Conservation (phyloP, 2,113 vertebrate species). For the Colinus virginianus region DNA sequence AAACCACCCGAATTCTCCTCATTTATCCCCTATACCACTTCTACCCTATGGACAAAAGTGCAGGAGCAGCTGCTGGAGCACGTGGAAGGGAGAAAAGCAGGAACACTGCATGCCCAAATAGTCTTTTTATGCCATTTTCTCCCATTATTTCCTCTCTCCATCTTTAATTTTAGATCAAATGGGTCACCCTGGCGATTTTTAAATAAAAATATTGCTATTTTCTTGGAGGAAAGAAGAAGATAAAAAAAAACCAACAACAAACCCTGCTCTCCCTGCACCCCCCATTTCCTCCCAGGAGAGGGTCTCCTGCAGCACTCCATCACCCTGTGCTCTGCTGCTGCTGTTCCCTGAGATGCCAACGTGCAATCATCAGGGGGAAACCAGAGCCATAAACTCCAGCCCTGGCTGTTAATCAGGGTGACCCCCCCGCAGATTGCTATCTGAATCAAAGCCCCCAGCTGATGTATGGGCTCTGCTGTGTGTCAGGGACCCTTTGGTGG, state of each 20-base stretch:
- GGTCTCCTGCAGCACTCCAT: neutral
- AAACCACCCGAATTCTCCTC: neutral
- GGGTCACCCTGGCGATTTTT: neutral
- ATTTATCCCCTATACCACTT: accelerated
- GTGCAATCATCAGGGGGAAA: conserved; percentile 16
- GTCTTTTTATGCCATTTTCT: neutral
- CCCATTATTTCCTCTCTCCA: neutral
- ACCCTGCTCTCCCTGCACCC: neutral
- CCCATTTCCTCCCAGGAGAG: neutral
- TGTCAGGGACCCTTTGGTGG: conserved; percentile 35
- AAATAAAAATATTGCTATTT: neutral
- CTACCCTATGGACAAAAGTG: accelerated
- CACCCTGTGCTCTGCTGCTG: accelerated
- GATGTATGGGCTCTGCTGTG: conserved; percentile 4
- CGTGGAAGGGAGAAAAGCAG: neutral
- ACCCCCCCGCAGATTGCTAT: conserved; percentile 20
- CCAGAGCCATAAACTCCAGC: conserved; percentile 43
- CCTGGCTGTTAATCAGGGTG: neutral
- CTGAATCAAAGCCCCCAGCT: conserved; percentile 68
- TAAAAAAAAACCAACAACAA: neutral
- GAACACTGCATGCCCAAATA: accelerated
- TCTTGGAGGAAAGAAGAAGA: neutral
- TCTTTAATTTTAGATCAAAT: neutral
- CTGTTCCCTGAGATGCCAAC: neutral
- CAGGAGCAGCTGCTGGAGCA: neutral